These are phyloP conservation scores for Macroramphosus scolopax DNA, from an alignment of 2,797 vertebrate species.

Conservation along the genomic window DNA sequence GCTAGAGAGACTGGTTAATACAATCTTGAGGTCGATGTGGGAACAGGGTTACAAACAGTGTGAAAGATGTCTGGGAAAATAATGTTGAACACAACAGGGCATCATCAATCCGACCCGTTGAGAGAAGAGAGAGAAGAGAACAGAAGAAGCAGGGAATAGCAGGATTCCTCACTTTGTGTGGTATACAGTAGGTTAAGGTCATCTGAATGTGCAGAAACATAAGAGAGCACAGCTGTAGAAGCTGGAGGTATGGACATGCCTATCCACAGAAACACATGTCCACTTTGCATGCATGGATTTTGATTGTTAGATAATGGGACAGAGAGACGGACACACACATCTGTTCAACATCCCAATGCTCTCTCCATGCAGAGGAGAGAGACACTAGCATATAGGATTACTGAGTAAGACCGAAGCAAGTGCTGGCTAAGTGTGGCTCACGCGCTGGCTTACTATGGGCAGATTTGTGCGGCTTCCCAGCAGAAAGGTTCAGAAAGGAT, in stretches of 20 bases:
- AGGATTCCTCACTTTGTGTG: not conserved
- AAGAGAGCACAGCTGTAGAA: constrained; percentile 30
- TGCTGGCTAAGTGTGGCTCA: constrained; percentile 50
- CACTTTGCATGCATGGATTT: constrained; percentile 26
- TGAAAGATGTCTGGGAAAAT: constrained; percentile 46
- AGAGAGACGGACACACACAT: constrained; percentile 5
- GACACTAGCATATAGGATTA: constrained; percentile 61
- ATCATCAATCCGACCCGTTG: constrained; percentile 23
- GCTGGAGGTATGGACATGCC: constrained; percentile 4
- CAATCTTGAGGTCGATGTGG: constrained; percentile 22
- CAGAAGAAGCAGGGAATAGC: not conserved
- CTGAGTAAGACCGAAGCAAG: constrained; percentile 47
- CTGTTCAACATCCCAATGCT: constrained; percentile 17
- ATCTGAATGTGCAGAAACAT: constrained; percentile 8
- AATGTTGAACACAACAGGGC: constrained; percentile 15
- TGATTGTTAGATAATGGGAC: constrained; percentile 35
- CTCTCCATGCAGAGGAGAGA: constrained; percentile 32
- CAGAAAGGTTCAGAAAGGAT: constrained; percentile 55
- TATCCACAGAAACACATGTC: constrained; percentile 34
- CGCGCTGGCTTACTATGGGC: constrained; percentile 55
- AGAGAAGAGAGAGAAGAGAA: constrained; percentile 15
- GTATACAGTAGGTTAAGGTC: constrained; percentile 22
- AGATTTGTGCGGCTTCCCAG: constrained; percentile 56
- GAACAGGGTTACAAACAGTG: constrained; percentile 36
- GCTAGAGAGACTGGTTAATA: constrained; percentile 21